phyloP scores from a whole-genome alignment of 2,888 invertebrate genomes.

The Didymodactylos carnosus region DNA sequence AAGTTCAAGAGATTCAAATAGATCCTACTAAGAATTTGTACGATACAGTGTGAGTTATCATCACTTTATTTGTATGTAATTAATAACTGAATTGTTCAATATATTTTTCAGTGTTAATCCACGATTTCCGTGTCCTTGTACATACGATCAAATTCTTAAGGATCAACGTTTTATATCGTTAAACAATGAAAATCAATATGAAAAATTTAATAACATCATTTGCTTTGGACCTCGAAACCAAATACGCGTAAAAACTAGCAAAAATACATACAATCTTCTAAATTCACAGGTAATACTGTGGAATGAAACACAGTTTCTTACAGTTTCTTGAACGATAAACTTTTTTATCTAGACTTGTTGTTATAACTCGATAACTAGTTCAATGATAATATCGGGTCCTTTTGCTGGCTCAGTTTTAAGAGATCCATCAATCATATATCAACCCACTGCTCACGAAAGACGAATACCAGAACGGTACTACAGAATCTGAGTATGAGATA shows the following conservation, averaged over 20 bases:
- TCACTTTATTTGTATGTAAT: background rate
- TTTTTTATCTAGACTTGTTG: background rate
- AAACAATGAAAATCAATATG: background rate
- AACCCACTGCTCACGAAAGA: background rate
- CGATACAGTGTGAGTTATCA: background rate
- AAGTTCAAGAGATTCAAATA: background rate
- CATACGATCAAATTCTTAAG: background rate
- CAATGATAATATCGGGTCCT: background rate
- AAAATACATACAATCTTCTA: background rate
- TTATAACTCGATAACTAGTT: background rate
- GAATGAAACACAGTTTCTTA: background rate
- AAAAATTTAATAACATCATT: background rate
- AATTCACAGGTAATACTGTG: background rate
- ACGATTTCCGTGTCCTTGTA: background rate
- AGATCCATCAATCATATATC: background rate
- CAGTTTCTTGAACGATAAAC: background rate
- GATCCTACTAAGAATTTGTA: background rate
- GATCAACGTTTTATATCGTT: background rate
- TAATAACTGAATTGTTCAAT: no score
- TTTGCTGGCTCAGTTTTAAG: background rate
- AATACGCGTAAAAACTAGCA: background rate
- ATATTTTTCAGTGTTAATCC: background rate
- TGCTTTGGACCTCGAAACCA: background rate
- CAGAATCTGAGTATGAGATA: no score
- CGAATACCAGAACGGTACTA: background rate